Evolutionary conservation across 1,140 invertebrate species (phyloP).

Genomic region (Acromyrmex echinatior): DNA sequence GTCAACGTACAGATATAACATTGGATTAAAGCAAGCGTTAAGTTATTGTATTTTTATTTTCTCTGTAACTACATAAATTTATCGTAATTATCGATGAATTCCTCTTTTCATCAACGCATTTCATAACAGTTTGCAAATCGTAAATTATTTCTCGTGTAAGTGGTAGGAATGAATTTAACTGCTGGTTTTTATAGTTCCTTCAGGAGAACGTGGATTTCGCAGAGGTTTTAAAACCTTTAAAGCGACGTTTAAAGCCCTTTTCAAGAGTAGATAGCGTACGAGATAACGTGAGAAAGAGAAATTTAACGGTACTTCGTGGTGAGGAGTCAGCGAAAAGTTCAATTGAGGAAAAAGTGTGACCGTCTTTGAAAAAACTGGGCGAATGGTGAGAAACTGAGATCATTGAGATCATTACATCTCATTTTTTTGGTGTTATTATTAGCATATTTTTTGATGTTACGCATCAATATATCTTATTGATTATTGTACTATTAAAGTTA

Average conservation of each 20-base stretch:
- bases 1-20: neutral
- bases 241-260: slow-evolving; percentile 34
- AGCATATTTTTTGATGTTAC: neutral
- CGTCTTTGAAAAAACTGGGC: neutral
- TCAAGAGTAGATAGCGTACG: neutral
- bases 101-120: neutral
- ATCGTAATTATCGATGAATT: neutral
- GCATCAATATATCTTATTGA: neutral
- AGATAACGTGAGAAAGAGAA: slow-evolving; percentile 14
- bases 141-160: slow-evolving; percentile 35
- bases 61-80: neutral
- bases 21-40: neutral
- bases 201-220: slow-evolving; percentile 30
- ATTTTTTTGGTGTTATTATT: neutral
- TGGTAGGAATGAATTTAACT: slow-evolving; percentile 38
- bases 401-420: slow-evolving; percentile 25
- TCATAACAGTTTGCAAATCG: slow-evolving; percentile 3
- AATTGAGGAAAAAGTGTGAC: neutral
- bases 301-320: slow-evolving; percentile 8
- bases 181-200: slow-evolving; percentile 35
- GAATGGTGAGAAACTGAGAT: neutral
- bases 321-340: slow-evolving; percentile 26
- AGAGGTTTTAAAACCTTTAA: slow-evolving; percentile 49
- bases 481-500: slow-evolving; percentile 4
- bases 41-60: neutral